phyloP scores from a whole-genome alignment of 2,888 invertebrate species.

The Julus scanicus region DNA sequence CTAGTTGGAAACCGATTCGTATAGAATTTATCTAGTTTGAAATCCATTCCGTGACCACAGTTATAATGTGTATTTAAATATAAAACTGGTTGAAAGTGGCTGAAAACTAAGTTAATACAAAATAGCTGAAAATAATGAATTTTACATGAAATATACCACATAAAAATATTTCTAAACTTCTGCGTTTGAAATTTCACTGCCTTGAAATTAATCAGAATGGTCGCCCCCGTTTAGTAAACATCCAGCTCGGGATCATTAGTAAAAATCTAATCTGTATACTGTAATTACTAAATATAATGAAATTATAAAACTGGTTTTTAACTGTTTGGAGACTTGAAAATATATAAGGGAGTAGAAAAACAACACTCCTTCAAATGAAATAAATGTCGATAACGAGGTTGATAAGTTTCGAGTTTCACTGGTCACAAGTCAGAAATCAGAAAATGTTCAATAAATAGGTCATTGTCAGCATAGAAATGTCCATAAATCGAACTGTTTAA shows the following conservation, averaged over 20 bases:
- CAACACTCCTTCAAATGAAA: background rate
- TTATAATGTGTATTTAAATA: too few species aligned
- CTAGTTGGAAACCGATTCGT: too few species aligned
- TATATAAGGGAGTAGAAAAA: background rate
- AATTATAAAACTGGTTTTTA: conserved; percentile 34
- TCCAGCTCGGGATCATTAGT: background rate
- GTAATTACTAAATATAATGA: conserved; percentile 3
- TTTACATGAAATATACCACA: too few species aligned
- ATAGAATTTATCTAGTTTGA: too few species aligned
- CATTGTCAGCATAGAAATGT: conserved; percentile 43
- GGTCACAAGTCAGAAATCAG: background rate
- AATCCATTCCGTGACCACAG: too few species aligned
- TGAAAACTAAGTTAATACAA: too few species aligned
- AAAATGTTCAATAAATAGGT: conserved; percentile 41
- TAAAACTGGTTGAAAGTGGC: too few species aligned
- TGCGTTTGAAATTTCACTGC: background rate
- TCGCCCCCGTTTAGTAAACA: background rate
- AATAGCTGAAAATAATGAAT: too few species aligned
- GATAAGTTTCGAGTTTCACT: background rate
- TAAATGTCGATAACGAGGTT: conserved; percentile 13
- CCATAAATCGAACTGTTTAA: background rate
- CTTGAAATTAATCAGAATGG: background rate
- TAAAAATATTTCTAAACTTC: too few species aligned
- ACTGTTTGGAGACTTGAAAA: background rate
- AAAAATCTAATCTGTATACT: background rate